Conservation (phyloP, 2,797 vertebrate genomes). For the Malurus splendens region DNA sequence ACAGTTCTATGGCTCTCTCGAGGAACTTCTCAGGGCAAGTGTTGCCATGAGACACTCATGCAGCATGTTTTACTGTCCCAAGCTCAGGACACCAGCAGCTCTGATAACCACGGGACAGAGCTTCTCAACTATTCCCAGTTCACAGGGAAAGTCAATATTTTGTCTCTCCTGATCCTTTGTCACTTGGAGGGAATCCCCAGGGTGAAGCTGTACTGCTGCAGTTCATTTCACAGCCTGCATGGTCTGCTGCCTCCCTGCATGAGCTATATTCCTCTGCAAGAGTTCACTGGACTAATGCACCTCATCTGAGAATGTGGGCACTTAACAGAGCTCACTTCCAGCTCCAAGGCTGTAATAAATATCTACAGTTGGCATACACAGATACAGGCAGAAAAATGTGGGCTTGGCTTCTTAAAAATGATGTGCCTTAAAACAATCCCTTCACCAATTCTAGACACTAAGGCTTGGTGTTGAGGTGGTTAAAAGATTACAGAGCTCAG, state of each 20-base stretch:
- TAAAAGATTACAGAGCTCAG: slow-evolving; percentile 17
- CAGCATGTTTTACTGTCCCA: not conserved
- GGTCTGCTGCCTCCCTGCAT: slow-evolving; percentile 11
- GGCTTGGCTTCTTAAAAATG: not conserved
- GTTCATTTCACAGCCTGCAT: slow-evolving; percentile 26
- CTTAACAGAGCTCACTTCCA: slow-evolving; percentile 8
- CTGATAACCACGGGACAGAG: not conserved
- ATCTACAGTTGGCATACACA: not conserved
- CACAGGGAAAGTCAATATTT: not conserved
- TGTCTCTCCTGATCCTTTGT: not conserved
- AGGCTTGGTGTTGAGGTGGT: not conserved
- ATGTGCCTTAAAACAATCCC: not conserved
- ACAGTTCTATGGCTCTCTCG: not conserved
- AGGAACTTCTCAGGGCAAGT: not conserved
- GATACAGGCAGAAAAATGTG: not conserved
- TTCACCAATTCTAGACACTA: not conserved
- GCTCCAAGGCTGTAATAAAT: slow-evolving; percentile 15
- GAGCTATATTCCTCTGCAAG: not conserved
- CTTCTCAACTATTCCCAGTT: not conserved
- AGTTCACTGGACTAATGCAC: slow-evolving; percentile 24
- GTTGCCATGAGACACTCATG: not conserved
- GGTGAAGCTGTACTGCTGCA: slow-evolving; percentile 18
- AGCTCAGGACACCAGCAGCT: not conserved
- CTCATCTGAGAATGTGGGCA: not conserved
- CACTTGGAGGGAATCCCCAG: slow-evolving; percentile 22